Evolutionary conservation across 2,113 vertebrate species (phyloP).

Genomic region (Strix aluco): DNA sequence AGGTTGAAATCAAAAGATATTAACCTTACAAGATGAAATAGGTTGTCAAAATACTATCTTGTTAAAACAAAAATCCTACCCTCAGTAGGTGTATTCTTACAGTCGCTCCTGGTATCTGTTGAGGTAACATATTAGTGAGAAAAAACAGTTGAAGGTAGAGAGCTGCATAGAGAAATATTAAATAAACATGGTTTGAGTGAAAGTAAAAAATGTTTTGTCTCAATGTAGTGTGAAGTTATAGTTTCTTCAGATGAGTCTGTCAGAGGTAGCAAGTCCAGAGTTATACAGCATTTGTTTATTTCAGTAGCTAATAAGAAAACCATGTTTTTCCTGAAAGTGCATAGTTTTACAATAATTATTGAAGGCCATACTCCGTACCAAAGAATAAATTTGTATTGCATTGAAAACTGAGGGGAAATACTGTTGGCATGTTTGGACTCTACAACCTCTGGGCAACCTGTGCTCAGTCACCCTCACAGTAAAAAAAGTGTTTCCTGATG

Average conservation of each 20-base stretch:
- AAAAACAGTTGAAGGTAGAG: not conserved
- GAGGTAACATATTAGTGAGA: not conserved
- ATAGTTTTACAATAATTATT: not conserved
- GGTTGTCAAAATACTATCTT: not conserved
- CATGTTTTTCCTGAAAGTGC: not conserved
- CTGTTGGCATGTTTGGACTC: not conserved
- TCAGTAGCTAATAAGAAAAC: not conserved
- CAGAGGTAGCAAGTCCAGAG: not conserved
- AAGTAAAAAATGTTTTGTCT: not conserved
- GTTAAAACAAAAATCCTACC: not conserved
- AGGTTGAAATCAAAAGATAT: not conserved
- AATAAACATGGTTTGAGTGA: not conserved
- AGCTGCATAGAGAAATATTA: not conserved
- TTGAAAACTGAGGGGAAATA: not conserved
- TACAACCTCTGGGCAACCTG: not conserved
- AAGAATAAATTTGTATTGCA: not conserved
- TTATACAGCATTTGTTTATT: not conserved
- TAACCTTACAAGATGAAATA: not conserved
- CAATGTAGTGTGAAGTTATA: not conserved
- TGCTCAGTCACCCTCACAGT: not conserved
- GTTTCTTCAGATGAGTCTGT: not conserved
- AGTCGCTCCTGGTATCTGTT: not conserved
- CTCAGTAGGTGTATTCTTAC: not conserved
- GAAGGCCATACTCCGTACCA: not conserved
- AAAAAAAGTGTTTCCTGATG: not conserved